phyloP scores from a whole-genome alignment of 1,140 invertebrate species.

The Saccostrea cuccullata region DNA sequence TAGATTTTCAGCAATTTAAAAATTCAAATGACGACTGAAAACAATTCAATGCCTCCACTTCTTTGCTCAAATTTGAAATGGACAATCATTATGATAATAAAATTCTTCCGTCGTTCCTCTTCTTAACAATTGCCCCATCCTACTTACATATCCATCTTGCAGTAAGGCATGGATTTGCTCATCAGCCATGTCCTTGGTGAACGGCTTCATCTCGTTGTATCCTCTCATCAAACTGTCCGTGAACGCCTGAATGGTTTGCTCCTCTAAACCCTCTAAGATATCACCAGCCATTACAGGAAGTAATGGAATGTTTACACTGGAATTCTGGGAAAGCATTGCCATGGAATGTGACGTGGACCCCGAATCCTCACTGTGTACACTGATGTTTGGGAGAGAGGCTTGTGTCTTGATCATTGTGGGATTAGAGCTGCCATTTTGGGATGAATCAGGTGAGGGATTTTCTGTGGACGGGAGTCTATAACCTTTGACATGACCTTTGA shows the following conservation, averaged over 20 bases:
- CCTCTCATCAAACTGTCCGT: conserved; percentile 18
- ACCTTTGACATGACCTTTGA: neutral
- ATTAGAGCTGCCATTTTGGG: neutral
- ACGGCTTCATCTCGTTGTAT: conserved; percentile 12
- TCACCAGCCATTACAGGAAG: neutral
- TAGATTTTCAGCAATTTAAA: too few species aligned
- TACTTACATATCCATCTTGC: conserved; percentile 15
- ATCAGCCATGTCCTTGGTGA: conserved; percentile 23
- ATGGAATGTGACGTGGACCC: neutral
- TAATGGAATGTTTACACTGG: neutral
- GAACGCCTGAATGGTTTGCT: neutral
- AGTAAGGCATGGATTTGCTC: conserved; percentile 40
- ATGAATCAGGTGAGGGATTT: neutral
- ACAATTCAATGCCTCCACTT: too few species aligned
- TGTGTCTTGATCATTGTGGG: neutral
- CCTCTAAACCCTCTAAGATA: neutral
- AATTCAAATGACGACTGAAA: too few species aligned
- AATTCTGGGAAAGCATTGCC: neutral
- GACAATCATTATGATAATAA: too few species aligned
- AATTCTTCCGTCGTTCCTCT: too few species aligned
- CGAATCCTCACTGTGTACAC: neutral
- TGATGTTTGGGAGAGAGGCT: too few species aligned
- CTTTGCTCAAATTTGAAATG: too few species aligned
- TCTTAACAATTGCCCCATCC: neutral
- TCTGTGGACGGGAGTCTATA: neutral